These are phyloP conservation scores for Holacanthus passer DNA, from an alignment of 2,113 vertebrate genomes.

Conservation along the genomic window DNA sequence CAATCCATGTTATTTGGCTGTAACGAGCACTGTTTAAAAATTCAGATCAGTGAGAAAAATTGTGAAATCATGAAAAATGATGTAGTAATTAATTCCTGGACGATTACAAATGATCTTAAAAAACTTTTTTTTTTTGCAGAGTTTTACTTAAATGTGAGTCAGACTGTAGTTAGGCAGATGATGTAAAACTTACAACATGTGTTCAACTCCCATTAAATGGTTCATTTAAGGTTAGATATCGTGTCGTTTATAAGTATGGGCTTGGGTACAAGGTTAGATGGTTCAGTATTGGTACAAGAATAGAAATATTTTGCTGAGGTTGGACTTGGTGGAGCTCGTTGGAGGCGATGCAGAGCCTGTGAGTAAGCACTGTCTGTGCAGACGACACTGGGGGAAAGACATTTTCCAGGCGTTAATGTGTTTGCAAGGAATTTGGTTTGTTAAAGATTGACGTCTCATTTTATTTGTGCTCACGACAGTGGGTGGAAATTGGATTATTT, in stretches of 20 bases:
- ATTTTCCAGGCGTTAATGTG: neutral
- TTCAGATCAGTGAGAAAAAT: neutral
- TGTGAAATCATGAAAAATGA: neutral
- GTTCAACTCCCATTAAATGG: no score
- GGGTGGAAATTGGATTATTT: neutral
- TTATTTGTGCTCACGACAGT: neutral
- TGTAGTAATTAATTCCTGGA: neutral
- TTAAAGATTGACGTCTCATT: neutral
- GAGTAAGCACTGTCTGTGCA: neutral
- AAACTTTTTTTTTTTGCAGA: neutral
- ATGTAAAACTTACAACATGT: neutral
- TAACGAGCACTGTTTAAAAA: neutral
- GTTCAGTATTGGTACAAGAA: neutral
- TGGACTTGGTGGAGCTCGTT: neutral
- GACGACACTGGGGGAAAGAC: neutral
- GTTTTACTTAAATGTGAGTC: neutral
- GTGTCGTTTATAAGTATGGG: neutral
- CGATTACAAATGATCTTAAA: neutral
- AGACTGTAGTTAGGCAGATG: neutral
- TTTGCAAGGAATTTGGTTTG: neutral
- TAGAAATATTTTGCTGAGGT: neutral
- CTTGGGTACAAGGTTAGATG: neutral
- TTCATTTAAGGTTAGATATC: neutral
- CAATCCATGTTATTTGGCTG: neutral
- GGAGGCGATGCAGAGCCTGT: neutral